Base-by-base conservation (phyloP, 2,888 invertebrate species). In the Eumerus sabulonum region DNA sequence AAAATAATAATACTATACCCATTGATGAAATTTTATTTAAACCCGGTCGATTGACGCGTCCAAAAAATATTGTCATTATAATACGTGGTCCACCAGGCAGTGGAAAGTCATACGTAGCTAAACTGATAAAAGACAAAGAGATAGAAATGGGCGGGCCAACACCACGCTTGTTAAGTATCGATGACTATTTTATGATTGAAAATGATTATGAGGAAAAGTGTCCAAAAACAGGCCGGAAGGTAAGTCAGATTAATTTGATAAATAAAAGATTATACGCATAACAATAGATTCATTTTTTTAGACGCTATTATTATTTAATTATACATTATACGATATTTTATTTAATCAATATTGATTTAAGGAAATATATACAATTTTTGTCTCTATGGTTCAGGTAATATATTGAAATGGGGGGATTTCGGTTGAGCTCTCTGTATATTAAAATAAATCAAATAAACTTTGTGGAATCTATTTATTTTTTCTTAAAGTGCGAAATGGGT, bases 101-200 rank as follows among this genome's bases (percentile, higher is more conserved):
- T 88, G 98, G 98, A 40, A 98, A 98, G 90, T 96, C 97, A 7
- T 95, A 94, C 88, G 91, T 96, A 76, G 96, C 97, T 0, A 96
- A 95, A 89, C 90, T 96, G 74, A 96, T 97, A 82, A 96, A 97
- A 87, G 93, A 93, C 72, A 92, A 91, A 85, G 94, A 94, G 91
- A 92, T 95, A 0, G 95, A 96, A 87, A 93, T 94, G 89, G 95
- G 95, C 44, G 97, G 96, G 4, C 93, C 94, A 68, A 94, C 96
- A n/a, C 97, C 96, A 0, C 91, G 98, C 83, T 96, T 98, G 85
- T 91, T 98, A 85, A 97, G 96, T 76, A 92, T 98, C 76, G 98
- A 98, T 88, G 98, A 98, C 89, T 98, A 98, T 89, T 98, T 98
- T 86, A 94, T 98, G 92, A 93, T 95, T 72, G 96, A 96, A 88